These are phyloP conservation scores for Aphodius granarius DNA, from an alignment of 2,888 invertebrate genomes.

Conservation along the genomic window DNA sequence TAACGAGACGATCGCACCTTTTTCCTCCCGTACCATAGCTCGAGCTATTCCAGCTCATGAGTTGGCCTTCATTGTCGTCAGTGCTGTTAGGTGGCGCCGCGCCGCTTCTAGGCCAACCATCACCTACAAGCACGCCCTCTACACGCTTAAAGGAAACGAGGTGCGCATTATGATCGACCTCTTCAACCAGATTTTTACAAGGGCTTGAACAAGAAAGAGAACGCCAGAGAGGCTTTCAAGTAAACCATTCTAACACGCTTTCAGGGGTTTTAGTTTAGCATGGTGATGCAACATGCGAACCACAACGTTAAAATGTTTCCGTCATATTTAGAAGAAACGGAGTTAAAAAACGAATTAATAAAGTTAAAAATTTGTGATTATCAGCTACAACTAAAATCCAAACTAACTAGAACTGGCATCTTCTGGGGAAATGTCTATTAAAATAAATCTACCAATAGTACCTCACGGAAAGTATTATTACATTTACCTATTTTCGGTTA, in stretches of 20 bases:
- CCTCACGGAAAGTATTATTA: too few relatives aligned
- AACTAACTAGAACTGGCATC: too few relatives aligned
- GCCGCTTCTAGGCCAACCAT: background rate
- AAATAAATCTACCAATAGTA: too few relatives aligned
- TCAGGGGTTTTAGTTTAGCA: background rate
- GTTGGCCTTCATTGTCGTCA: background rate
- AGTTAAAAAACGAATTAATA: too few relatives aligned
- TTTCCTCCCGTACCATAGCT: too few relatives aligned
- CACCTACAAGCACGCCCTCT: background rate
- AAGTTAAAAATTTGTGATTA: too few relatives aligned
- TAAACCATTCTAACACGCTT: background rate
- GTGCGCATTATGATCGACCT: background rate
- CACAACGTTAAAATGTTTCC: background rate
- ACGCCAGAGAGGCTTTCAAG: background rate
- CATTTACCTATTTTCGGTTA: background rate
- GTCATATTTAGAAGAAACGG: too few relatives aligned
- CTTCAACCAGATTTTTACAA: background rate
- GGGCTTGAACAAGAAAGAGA: background rate
- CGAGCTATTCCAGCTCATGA: background rate
- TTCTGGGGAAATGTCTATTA: too few relatives aligned
- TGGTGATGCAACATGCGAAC: background rate
- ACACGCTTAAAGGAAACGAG: background rate
- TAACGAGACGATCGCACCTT: slow-evolving; percentile 18
- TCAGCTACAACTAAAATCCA: too few relatives aligned
- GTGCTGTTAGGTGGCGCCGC: background rate